phyloP scores from a whole-genome alignment of 2,797 vertebrate genomes.

The Peromyscus aztecus region DNA sequence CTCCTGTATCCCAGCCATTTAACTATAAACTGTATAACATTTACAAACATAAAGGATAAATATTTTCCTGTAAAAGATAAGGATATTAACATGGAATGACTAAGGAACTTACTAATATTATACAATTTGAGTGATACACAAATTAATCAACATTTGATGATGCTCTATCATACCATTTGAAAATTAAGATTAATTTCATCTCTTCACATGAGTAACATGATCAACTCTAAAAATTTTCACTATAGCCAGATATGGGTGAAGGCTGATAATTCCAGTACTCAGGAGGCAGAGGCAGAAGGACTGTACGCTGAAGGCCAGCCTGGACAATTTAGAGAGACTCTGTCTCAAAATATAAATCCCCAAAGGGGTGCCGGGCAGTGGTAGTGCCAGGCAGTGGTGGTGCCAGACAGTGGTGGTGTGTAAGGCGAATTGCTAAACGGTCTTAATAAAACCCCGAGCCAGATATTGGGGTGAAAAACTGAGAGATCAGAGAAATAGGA shows the following conservation, averaged over 20 bases:
- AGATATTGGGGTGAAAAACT: too few species aligned
- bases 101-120: constrained; percentile 1
- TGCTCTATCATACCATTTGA: constrained; percentile 32
- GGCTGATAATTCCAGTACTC: background rate
- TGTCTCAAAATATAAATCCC: background rate
- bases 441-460: too few species aligned
- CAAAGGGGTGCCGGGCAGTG: background rate
- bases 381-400: too few species aligned
- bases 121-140: background rate
- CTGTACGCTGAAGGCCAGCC: background rate
- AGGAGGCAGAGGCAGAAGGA: background rate
- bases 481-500: too few species aligned
- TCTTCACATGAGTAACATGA: constrained; percentile 34
- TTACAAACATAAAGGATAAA: constrained; percentile 18
- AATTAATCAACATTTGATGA: constrained; percentile 23
- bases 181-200: constrained; percentile 7
- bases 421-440: too few species aligned
- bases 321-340: background rate
- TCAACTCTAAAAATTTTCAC: background rate
- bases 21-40: background rate
- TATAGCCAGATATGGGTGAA: background rate
- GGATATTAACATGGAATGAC: constrained; percentile 25
- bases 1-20: background rate
- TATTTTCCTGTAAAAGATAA: background rate
- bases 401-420: too few species aligned